Evolutionary conservation across 2,113 vertebrate species (phyloP), one percentile per base, ranked within the genome.

Genomic region (Picathartes gymnocephalus): DNA sequence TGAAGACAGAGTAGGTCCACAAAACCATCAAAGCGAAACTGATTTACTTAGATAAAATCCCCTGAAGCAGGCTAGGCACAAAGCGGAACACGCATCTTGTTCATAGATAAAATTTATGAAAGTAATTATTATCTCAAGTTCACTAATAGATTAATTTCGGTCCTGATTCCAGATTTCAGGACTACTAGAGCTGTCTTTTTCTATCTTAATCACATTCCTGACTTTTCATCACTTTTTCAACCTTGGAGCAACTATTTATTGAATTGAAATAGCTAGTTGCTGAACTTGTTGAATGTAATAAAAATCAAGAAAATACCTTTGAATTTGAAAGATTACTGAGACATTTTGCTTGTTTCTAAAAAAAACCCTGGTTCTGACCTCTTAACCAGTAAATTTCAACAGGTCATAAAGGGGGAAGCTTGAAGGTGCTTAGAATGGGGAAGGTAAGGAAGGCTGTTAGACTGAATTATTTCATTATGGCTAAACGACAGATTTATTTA

Each of bases 31-130:
- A 65, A 84, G 39, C 1, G 0, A 92, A 95, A 93, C 45, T 74
- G 47, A 68, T 81, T 90, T 84, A 82, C 66, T 82, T 54, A 48
- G 51, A n/a, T 65, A 86, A 90, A 92, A 62, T 11, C 25, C 69
- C 44, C 42, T 44, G 58, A 77, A 92, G 71, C 68, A 80, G 28
- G 7, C 25, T 65, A 30, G 42, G 81, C 44, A 92, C 7, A 33
- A 81, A 94, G 30, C 19, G 23, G 39, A 91, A 86, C 50, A 64
- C 45, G 61, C 25, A 21, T 86, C 83, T 77, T 92, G 27, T 69
- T 94, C 62, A 58, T 2, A 50, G 24, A 77, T 42, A 42, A 73
- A 61, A 50, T 77, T 65, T 86, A 72, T 42, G 13, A 53, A 77
- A 61, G 24, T 1, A 81, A 85, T 91, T 74, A 76, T 48, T 81